Evolutionary conservation across 2,113 vertebrate species (phyloP), one percentile per base, ranked within the genome.

Genomic region (Sphaerodactylus townsendi): DNA sequence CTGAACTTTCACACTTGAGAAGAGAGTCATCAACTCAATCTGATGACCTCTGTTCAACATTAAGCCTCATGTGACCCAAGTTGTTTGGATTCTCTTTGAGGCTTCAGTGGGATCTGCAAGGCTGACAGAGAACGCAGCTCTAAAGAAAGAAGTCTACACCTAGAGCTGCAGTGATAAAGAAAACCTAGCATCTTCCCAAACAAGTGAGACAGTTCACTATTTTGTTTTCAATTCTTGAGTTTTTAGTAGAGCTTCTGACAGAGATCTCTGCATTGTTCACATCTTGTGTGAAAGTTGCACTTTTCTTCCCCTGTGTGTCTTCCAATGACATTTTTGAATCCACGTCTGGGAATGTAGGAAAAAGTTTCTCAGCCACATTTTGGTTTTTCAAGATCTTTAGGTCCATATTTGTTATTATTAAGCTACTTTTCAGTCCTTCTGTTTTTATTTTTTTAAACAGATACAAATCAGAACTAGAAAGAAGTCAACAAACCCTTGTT

Each of bases 391-490:
- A 59, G 10, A 2, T 48, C 25, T 56, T n/a, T 44, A 77, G 30
- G 9, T 2, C 5, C 1, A 41, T 15, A 41, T 53, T 82, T 68
- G 72, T 78, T 8, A 0, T 65, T 86, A 75, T 50, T 4, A 33
- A 66, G 74, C 23, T 91, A 69, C 91, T 53, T 79, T 53, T 53
- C 33, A 71, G 2, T n/a, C 30, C 80, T 44, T 62, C 46, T 46
- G 19, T 17, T 91, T 81, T 37, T 72, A 14, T 89, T 84, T 28
- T 75, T 82, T 83, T 85, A 10, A 89, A 93, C 91, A 99, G 98
- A 87, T 97, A 93, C 91, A 98, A 98, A 93, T 96, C 93, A 91
- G 98, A 98, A 72, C 87, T 98, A 83, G 98, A 98, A 89, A 96
- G 95, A 92, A 97, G 94, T 79, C 97, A 97, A 62, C 93, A 95